A percentile compares a stretch with the other conserved stretches of the same genome.
Conservation (phyloP, 1,140 invertebrate genomes). For the Ceratosolen solmsi region DNA sequence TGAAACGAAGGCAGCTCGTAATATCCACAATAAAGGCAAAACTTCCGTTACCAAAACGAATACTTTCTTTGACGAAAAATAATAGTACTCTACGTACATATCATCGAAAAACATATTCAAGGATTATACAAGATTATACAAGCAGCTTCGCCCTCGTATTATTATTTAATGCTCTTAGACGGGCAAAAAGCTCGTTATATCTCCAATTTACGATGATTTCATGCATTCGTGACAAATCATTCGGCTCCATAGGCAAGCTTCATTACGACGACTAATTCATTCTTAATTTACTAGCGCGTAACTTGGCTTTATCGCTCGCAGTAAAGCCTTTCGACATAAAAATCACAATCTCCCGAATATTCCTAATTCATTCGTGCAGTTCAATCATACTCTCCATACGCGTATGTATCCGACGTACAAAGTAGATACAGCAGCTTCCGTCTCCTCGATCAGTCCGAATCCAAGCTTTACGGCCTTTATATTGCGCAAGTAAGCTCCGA, state of each 20-base stretch:
- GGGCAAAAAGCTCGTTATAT: not conserved
- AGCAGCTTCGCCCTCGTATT: not conserved
- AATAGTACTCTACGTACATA: no score
- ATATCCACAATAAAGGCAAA: not conserved
- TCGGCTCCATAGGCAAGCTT: not conserved
- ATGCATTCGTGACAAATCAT: not conserved
- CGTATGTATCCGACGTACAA: not conserved
- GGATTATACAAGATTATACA: no score
- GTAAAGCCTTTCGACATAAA: conserved; percentile 17
- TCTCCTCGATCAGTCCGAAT: conserved; percentile 29
- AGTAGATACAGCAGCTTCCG: conserved; percentile 3
- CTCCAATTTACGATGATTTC: conserved; percentile 29
- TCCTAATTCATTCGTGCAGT: conserved; percentile 16
- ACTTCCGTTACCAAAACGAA: no score
- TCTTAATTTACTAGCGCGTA: conserved; percentile 17
- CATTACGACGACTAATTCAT: conserved; percentile 3
- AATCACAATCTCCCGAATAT: conserved; percentile 26
- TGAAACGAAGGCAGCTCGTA: not conserved
- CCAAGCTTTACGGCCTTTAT: conserved; percentile 52
- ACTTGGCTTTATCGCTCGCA: not conserved
- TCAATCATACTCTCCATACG: not conserved
- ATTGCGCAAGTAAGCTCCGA: conserved; percentile 57
- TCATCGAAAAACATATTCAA: no score
- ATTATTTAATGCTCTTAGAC: not conserved
- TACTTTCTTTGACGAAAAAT: no score